Percentiles rank a stretch among this genome's conserved stretches.
These are phyloP conservation scores for Plecotus auritus DNA, from an alignment of 2,113 vertebrate species.

Conservation along the genomic window DNA sequence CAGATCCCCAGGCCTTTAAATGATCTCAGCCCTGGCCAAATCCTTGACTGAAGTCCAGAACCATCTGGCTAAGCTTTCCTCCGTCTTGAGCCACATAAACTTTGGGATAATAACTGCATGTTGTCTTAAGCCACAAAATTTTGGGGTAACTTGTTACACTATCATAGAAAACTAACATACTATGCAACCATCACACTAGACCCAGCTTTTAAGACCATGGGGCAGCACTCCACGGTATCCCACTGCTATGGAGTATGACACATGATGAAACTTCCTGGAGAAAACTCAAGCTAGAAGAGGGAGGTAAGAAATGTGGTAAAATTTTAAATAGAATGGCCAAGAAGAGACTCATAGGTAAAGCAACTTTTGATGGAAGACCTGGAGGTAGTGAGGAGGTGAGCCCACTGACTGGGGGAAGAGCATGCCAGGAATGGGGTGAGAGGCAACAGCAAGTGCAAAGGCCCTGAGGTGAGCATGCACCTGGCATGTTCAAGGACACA, in stretches of 20 bases:
- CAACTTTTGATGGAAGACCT: not conserved
- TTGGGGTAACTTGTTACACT: not conserved
- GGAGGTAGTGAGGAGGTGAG: not conserved
- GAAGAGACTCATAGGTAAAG: not conserved
- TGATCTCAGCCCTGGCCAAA: not conserved
- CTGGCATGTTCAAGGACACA: too few species aligned
- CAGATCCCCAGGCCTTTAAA: not conserved
- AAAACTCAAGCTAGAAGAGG: not conserved
- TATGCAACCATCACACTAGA: not conserved
- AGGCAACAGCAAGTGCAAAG: not conserved
- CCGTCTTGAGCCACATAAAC: not conserved
- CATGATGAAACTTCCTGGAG: not conserved
- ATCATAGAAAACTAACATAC: not conserved
- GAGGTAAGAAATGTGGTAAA: not conserved
- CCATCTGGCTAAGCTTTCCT: not conserved
- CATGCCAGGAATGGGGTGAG: too few species aligned
- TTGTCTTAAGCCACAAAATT: not conserved
- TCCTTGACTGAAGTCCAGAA: not conserved
- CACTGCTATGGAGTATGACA: accelerated
- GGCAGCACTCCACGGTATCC: accelerated
- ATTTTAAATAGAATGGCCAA: not conserved
- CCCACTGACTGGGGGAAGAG: not conserved
- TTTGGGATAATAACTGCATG: not conserved
- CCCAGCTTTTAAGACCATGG: not conserved
- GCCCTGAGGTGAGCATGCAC: not conserved